Percentiles rank a stretch among this genome's conserved stretches.
Evolutionary conservation across 2,113 vertebrate genomes (phyloP).

Genomic region (Perca fluviatilis): DNA sequence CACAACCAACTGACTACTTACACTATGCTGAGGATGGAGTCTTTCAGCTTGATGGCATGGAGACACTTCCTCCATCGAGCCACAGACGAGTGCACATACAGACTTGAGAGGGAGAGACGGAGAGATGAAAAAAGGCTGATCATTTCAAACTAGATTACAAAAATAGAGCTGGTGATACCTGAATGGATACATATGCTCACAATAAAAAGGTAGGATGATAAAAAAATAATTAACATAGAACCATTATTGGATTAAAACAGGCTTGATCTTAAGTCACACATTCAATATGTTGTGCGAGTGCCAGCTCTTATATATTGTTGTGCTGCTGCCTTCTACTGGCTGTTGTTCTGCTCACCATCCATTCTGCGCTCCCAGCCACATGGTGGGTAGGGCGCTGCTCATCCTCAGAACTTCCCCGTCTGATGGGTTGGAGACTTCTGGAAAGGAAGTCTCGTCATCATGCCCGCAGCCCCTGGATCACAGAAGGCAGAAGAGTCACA

Average conservation of each 20-base stretch:
- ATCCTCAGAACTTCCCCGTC: slow-evolving; percentile 82
- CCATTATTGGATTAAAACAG: not conserved
- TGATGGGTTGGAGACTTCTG: slow-evolving; percentile 82
- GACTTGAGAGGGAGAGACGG: slow-evolving; percentile 78
- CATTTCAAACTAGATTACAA: not conserved
- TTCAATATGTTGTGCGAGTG: not conserved
- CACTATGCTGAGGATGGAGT: slow-evolving; percentile 97
- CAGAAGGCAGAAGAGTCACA: not conserved
- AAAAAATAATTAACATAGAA: not conserved
- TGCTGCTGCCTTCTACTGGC: slow-evolving; percentile 46
- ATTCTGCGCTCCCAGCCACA: slow-evolving; percentile 98
- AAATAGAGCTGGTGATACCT: not conserved
- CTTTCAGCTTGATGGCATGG: slow-evolving; percentile 98
- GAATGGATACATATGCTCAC: not conserved
- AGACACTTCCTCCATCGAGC: slow-evolving; percentile 98
- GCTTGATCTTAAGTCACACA: not conserved
- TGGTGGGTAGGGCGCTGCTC: slow-evolving; percentile 92
- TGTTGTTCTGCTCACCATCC: slow-evolving; percentile 88
- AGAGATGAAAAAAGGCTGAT: not conserved
- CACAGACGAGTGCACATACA: slow-evolving; percentile 97
- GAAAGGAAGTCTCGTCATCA: slow-evolving; percentile 50
- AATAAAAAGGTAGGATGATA: not conserved
- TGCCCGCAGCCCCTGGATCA: slow-evolving; percentile 63
- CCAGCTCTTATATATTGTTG: not conserved
- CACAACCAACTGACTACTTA: slow-evolving; percentile 77